Evolutionary conservation across 2,113 vertebrate species (phyloP), one percentile per base, ranked within the genome.

Genomic region (Hemiscyllium ocellatum): DNA sequence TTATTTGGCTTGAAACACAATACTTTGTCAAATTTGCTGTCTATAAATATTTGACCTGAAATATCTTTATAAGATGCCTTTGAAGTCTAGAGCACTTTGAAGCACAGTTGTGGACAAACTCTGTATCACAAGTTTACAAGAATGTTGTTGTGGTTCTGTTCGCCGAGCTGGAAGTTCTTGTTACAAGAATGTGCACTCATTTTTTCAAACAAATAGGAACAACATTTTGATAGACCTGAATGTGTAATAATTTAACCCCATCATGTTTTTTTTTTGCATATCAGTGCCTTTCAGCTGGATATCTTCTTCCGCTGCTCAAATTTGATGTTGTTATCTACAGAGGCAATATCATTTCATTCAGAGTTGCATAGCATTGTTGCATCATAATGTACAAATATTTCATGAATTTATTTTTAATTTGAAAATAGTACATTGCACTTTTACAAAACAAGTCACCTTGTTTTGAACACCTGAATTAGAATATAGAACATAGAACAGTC

Each of bases 1-100:
- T n/a, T 90, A 70, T 61, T 65, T 96, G 70, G 56, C 96, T n/a
- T 95, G 76, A 96, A 96, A 47, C 56, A 96, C 66, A 95, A 0
- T 29, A 89, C 33, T 95, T 95, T 85, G 15, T 95, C 47, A 96
- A 96, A 96, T 96, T 87, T 66, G 93, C 10, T 76, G 96, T 96
- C 95, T 94, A 94, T 91, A 85, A 22, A 93, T 83, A 12, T 91
- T 89, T 94, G 94, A 96, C 91, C 89, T 87, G 94, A 96, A 95
- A 96, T 95, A 96, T 65, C 80, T 50, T 20, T 95, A 96, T 69
- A 69, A 24, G 33, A 65, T 20, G 91, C 20, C 61, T 2, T n/a
- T n/a, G n/a, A n/a, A 66, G 19, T n/a, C 91, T 68, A 26, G 33
- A 94, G 61, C 29, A 22, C 91, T 37, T 33, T 94, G 91, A 90